A percentile compares a stretch with the other conserved stretches of the same genome.
Conservation (phyloP, 1,140 invertebrate genomes). For the Patella vulgata region DNA sequence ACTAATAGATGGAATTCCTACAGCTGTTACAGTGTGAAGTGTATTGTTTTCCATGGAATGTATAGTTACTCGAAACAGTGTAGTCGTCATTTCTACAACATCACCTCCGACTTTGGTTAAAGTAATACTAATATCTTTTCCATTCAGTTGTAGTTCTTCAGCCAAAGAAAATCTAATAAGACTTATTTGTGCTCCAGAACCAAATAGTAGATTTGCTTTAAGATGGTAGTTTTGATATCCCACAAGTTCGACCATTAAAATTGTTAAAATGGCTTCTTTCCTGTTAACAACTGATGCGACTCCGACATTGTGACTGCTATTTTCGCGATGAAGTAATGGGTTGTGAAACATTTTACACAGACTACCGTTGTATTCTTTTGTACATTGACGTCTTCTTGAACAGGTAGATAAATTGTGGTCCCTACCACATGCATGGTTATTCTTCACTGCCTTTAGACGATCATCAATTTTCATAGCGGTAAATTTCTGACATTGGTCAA, state of each 20-base stretch:
- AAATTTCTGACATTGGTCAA: no score
- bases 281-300: no score
- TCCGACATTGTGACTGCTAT: no score
- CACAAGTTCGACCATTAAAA: slow-evolving; percentile 6
- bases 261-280: no score
- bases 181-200: slow-evolving; percentile 10
- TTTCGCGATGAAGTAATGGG: no score
- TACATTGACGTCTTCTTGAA: no score
- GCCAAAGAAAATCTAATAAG: slow-evolving; percentile 8
- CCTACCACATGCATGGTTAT: no score
- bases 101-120: slow-evolving; percentile 6
- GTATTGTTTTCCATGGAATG: neutral
- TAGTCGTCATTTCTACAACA: neutral
- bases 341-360: no score
- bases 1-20: slow-evolving; percentile 12
- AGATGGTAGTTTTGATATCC: neutral
- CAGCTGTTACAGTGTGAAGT: slow-evolving; percentile 3
- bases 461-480: no score
- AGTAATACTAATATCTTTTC: slow-evolving; percentile 4
- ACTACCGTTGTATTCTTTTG: slow-evolving; percentile 8
- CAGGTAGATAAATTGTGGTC: no score
- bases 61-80: slow-evolving; percentile 7
- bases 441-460: no score
- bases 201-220: slow-evolving; percentile 8
- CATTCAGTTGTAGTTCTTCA: neutral